These are phyloP conservation scores for Polypterus bichir DNA, from an alignment of 2,113 vertebrate genomes.

Conservation along the genomic window DNA sequence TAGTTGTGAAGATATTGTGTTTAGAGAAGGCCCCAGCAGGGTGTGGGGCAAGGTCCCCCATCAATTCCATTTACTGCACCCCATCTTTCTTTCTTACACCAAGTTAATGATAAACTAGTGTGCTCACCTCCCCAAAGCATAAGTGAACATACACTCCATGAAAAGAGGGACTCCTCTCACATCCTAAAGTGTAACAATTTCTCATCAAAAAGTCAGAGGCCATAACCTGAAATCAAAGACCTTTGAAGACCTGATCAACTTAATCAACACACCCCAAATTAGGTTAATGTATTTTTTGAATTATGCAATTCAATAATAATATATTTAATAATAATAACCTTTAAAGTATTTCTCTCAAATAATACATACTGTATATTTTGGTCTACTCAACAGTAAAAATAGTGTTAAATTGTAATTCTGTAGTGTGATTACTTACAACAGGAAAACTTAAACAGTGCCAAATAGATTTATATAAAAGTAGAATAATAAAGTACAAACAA, in stretches of 20 bases:
- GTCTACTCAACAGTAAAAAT: too few relatives aligned
- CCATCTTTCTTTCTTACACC: slow-evolving; percentile 63
- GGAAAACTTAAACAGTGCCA: too few relatives aligned
- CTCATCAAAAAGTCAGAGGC: slow-evolving; percentile 76
- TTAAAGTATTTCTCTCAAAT: too few relatives aligned
- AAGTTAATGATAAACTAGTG: slow-evolving; percentile 92
- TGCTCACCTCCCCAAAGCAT: slow-evolving; percentile 63
- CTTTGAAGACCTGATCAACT: slow-evolving; percentile 45
- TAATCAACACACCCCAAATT: slow-evolving; percentile 1
- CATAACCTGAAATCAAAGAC: slow-evolving; percentile 68
- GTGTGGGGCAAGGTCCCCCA: slow-evolving; percentile 75
- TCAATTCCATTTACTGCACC: slow-evolving; percentile 74
- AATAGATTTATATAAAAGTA: too few relatives aligned
- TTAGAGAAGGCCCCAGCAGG: slow-evolving; percentile 72
- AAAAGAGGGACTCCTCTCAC: slow-evolving; percentile 65
- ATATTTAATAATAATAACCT: too few relatives aligned
- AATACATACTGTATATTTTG: too few relatives aligned
- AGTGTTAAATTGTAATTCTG: too few relatives aligned
- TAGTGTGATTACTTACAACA: too few relatives aligned
- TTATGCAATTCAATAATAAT: too few relatives aligned
- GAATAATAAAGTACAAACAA: too few relatives aligned
- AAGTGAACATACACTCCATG: slow-evolving; percentile 67
- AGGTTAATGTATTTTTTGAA: too few relatives aligned
- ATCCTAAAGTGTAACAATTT: slow-evolving; percentile 84
- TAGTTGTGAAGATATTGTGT: slow-evolving; percentile 92